Percentiles rank a stretch among this genome's conserved stretches.
Conservation (phyloP, 1,140 invertebrate species). For the Lamellibrachia luymesi region DNA sequence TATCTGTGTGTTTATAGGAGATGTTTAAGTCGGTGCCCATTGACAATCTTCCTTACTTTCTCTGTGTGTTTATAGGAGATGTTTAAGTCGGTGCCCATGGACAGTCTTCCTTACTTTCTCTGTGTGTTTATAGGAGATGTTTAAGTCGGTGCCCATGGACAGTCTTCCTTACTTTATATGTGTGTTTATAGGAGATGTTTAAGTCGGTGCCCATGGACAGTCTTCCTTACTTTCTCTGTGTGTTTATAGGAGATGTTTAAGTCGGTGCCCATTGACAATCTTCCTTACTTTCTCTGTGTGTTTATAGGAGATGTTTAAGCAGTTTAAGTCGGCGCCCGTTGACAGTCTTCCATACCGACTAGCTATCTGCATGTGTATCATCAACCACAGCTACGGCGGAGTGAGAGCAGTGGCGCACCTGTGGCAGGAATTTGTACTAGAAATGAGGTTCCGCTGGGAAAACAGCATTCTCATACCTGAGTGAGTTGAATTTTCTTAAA, state of each 20-base stretch:
- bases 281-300: background rate
- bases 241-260: too few relatives aligned
- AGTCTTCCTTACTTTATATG: slow-evolving; percentile 84
- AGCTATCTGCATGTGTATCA: slow-evolving; percentile 75
- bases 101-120: too few relatives aligned
- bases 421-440: slow-evolving; percentile 88
- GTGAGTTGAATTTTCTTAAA: slow-evolving; percentile 64
- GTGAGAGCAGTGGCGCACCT: slow-evolving; percentile 78
- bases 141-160: slow-evolving; percentile 74
- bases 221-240: too few relatives aligned
- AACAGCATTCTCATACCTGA: slow-evolving; percentile 76
- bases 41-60: too few relatives aligned
- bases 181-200: too few relatives aligned
- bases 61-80: too few relatives aligned
- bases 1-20: too few relatives aligned
- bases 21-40: too few relatives aligned
- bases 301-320: slow-evolving; percentile 42
- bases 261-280: too few relatives aligned
- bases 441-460: slow-evolving; percentile 88
- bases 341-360: slow-evolving; percentile 82
- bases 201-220: too few relatives aligned
- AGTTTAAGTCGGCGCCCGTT: slow-evolving; percentile 70
- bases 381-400: slow-evolving; percentile 77
- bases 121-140: slow-evolving; percentile 45
- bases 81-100: too few relatives aligned